Conservation (phyloP, 2,113 vertebrate species). For the Ancistrus triradiatus region DNA sequence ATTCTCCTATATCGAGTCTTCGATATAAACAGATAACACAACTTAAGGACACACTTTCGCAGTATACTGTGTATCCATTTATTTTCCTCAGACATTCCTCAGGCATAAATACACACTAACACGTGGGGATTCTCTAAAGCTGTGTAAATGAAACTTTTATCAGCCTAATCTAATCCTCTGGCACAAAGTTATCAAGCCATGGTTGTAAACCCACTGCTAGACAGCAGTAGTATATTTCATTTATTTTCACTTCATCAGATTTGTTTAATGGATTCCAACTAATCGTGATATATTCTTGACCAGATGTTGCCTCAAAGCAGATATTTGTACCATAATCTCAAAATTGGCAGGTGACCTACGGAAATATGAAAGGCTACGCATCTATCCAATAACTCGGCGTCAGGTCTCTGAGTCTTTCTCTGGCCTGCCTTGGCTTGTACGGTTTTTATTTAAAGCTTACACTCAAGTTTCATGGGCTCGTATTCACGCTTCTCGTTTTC, state of each 20-base stretch:
- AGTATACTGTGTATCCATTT: too few relatives aligned
- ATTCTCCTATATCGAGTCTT: too few relatives aligned
- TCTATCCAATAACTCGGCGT: conserved; percentile 31
- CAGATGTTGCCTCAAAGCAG: conserved; percentile 25
- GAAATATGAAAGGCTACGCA: conserved; percentile 11
- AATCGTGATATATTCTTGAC: conserved; percentile 18
- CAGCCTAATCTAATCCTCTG: too few relatives aligned
- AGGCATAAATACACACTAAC: too few relatives aligned
- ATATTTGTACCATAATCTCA: conserved; percentile 15
- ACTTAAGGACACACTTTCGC: too few relatives aligned
- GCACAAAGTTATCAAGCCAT: too few relatives aligned
- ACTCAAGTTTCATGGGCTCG: conserved; percentile 64
- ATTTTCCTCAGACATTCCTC: too few relatives aligned
- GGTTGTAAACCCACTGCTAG: not conserved
- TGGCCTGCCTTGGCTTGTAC: conserved; percentile 58
- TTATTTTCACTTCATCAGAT: not conserved
- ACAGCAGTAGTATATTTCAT: not conserved
- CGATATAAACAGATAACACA: too few relatives aligned
- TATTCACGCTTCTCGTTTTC: conserved; percentile 34
- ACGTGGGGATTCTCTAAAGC: too few relatives aligned
- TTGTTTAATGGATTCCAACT: not conserved
- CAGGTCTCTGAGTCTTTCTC: too few relatives aligned
- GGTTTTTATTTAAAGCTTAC: conserved; percentile 66
- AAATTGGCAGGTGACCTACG: conserved; percentile 2
- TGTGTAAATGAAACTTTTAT: too few relatives aligned